Evolutionary conservation across 2,888 invertebrate species (phyloP).

Genomic region (Mythimna albipuncta): DNA sequence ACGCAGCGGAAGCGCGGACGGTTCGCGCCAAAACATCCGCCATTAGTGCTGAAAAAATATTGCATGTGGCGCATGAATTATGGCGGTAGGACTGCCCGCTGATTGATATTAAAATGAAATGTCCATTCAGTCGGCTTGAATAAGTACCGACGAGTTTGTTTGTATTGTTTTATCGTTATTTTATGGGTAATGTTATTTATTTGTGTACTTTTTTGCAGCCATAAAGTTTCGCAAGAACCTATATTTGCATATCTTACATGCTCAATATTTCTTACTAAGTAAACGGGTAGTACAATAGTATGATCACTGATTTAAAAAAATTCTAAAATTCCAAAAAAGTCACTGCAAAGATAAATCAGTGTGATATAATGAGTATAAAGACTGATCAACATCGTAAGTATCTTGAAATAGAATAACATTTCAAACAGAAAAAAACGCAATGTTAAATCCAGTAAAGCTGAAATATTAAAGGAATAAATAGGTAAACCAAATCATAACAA

Average conservation of each 20-base stretch:
- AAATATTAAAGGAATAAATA: slow-evolving; percentile 11
- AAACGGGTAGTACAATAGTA: not conserved
- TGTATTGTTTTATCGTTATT: slow-evolving; percentile 48
- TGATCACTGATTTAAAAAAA: not conserved
- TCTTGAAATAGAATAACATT: not conserved
- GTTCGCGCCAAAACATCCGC: slow-evolving; percentile 78
- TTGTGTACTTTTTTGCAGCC: not conserved
- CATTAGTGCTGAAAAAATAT: slow-evolving; percentile 77
- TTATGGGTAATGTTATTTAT: slow-evolving; percentile 17
- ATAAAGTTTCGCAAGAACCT: not conserved
- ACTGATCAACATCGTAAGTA: not conserved
- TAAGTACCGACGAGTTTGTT: slow-evolving; percentile 37
- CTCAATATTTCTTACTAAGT: not conserved
- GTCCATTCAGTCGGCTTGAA: slow-evolving; percentile 51
- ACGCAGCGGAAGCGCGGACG: slow-evolving; percentile 73
- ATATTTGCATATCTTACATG: not conserved
- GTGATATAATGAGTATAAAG: too few species aligned
- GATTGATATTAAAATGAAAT: slow-evolving; percentile 66
- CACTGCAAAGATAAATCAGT: too few species aligned
- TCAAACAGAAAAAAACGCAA: not conserved
- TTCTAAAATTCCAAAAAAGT: not conserved
- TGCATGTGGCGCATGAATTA: slow-evolving; percentile 69
- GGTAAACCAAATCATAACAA: slow-evolving; percentile 26
- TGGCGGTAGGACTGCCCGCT: slow-evolving; percentile 55
- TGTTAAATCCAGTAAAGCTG: not conserved